Evolutionary conservation across 2,113 vertebrate genomes (phyloP), one percentile per base, ranked within the genome.

Genomic region (Chaetodon auriga): DNA sequence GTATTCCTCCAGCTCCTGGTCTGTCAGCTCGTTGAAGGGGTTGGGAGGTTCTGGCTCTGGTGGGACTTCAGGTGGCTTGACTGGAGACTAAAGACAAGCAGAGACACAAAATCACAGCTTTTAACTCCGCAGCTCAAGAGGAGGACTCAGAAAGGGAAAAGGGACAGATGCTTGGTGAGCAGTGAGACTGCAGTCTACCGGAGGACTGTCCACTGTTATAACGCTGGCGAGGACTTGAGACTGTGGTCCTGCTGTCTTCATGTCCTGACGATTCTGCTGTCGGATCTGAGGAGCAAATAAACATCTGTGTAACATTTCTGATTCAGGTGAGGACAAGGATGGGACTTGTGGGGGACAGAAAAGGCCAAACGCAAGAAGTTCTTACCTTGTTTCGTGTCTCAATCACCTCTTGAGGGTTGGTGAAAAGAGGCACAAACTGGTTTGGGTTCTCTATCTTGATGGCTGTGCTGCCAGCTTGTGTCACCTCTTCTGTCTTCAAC

Each of bases 371-470:
- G 55, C 9, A 7, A 58, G 23, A 14, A 43, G 12, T 25, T 0
- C 8, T 4, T 82, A 98, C 98, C 97, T 99, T 99, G 90, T 99
- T 99, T 75, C 98, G 94, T 87, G 99, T 99, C 92, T 99, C 97
- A 61, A 99, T 95, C 82, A 99, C 98, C 94, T 99, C 98, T 87
- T 96, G 96, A 0, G 98, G 98, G 93, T 99, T 98, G 0, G 98
- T 99, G 89, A 98, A 99, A 84, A 99, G 97, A 78, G 98, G 98
- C 89, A 99, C 98, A 48, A 99, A 99, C 95, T 97, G 98, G 95
- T 98, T 99, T 78, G 97, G 95, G 90, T 96, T 98, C 92, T 99
- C 98, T 0, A 99, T 99, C 88, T 98, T 97, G 82, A 99, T 99
- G 6, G 96, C 92, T 10, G 95, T 97, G 81, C 98, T 97, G 0